A percentile compares a stretch with the other conserved stretches of the same genome.
phyloP scores from a whole-genome alignment of 1,140 invertebrate species.

The Neoseiulus cucumeris region DNA sequence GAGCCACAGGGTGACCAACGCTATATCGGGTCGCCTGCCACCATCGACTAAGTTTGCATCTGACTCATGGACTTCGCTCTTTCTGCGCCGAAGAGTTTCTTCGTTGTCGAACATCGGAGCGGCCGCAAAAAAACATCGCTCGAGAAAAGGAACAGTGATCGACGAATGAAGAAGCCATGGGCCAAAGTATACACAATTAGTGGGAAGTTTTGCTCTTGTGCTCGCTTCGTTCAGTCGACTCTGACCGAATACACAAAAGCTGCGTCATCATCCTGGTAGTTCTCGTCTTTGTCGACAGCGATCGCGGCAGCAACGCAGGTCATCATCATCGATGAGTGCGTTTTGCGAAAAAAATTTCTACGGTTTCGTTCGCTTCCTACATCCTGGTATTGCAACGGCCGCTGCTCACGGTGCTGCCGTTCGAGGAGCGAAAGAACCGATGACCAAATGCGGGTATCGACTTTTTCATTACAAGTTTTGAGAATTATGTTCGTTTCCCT shows the following conservation, averaged over 20 bases:
- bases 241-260: neutral
- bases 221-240: neutral
- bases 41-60: neutral
- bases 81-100: neutral
- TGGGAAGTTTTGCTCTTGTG: neutral
- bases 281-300: neutral
- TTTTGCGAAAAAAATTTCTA: neutral
- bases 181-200: constrained; percentile 10
- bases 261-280: neutral
- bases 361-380: neutral
- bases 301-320: neutral
- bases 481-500: neutral
- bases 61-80: neutral
- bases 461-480: constrained; percentile 8
- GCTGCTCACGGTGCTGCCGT: neutral
- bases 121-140: neutral
- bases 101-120: neutral
- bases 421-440: neutral
- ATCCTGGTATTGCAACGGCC: neutral
- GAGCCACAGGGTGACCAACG: neutral
- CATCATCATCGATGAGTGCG: neutral
- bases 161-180: neutral
- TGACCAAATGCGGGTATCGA: neutral
- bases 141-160: neutral
- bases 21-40: neutral